Conservation (phyloP, 2,797 vertebrate genomes). For the Intellagama lesueurii region DNA sequence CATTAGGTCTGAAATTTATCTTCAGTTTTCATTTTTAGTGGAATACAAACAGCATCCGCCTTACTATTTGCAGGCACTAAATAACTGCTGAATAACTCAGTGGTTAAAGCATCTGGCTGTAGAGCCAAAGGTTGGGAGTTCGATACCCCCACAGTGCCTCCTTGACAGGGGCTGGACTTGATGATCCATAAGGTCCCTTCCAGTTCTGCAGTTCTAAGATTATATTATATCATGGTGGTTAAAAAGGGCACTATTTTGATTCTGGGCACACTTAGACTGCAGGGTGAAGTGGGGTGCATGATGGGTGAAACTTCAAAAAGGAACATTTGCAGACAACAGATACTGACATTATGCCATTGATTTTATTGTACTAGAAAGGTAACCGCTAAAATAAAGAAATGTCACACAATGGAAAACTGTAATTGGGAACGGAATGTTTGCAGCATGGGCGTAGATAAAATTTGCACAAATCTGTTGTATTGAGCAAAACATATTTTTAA, state of each 20-base stretch:
- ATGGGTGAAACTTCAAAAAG: not conserved
- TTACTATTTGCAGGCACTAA: not conserved
- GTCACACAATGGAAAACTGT: not conserved
- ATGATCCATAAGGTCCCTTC: too few species aligned
- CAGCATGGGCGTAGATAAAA: not conserved
- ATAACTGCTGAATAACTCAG: not conserved
- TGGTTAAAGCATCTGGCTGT: too few species aligned
- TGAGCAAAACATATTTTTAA: conserved; percentile 26
- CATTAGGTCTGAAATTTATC: not conserved
- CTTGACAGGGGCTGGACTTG: too few species aligned
- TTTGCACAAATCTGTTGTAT: not conserved
- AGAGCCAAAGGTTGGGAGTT: too few species aligned
- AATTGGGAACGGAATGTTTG: not conserved
- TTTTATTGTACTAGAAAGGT: not conserved
- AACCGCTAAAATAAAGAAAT: conserved; percentile 1
- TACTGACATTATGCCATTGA: not conserved
- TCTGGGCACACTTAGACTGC: not conserved
- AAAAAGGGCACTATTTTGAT: not conserved
- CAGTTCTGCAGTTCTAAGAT: too few species aligned
- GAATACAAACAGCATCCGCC: not conserved
- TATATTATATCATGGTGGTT: not conserved
- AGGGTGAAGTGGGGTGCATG: not conserved
- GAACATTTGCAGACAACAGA: not conserved
- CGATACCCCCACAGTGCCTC: too few species aligned
- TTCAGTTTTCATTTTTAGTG: not conserved